Evolutionary conservation across 1,140 invertebrate species (phyloP), one percentile per base, ranked within the genome.

Genomic region (Campoletis sonorensis): DNA sequence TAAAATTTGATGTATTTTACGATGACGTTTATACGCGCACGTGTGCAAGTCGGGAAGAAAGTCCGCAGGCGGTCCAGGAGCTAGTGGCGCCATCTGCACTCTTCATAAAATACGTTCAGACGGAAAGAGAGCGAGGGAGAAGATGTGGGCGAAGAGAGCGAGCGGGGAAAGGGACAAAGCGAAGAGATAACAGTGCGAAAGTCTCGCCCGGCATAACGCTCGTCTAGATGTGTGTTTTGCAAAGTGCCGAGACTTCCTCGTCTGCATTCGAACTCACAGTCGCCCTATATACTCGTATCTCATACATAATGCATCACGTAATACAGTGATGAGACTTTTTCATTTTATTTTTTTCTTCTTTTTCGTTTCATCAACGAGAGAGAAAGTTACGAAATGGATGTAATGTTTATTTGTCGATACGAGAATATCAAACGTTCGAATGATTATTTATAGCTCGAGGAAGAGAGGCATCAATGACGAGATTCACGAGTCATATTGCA

Each of bases 231-330:
- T 54, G 51, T 54, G 8, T 54, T 54, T 54, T 54, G 51, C 51
- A 54, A 54, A 54, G n/a, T 54, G 51, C 51, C 18, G 51, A 54
- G 51, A 54, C 51, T 54, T 54, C 51, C 61, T 64, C 61, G 61
- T 64, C 21, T 26, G 21, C 4, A 26, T 64, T 26, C 10, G 21
- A 26, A 64, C 23, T 64, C 61, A 64, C 61, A 64, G 10, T n/a
- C 51, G 51, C 18, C 51, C 51, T 21, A 64, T 64, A 64, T 64
- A 58, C 18, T 58, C 40, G 23, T 26, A 64, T 64, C 11, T 64
- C 21, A 64, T 64, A 64, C 23, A 27, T 64, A 26, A 64, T 26
- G 23, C 21, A 64, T 64, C 23, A 64, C 61, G 61, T 64, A 64
- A 64, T 64, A 64, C 61, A 64, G 21, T 16, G 61, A 64, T 23